These are phyloP conservation scores for Coleophora deauratella DNA, from an alignment of 2,888 invertebrate species.

Conservation along the genomic window DNA sequence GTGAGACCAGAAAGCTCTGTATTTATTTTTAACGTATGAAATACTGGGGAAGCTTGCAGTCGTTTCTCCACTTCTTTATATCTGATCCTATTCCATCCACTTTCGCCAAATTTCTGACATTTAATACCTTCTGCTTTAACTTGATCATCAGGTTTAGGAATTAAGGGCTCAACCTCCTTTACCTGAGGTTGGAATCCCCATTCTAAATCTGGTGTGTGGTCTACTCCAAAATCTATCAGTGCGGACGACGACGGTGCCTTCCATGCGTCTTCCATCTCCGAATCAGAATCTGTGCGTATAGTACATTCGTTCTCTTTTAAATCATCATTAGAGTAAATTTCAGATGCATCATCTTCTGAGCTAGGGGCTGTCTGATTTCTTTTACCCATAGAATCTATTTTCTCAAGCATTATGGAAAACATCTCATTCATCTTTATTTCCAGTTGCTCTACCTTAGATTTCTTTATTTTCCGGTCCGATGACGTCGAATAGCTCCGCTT, in stretches of 20 bases:
- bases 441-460: neutral
- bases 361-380: no score
- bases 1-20: neutral
- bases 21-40: neutral
- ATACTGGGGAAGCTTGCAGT: conserved; percentile 9
- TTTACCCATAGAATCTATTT: no score
- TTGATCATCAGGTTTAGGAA: neutral
- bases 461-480: neutral
- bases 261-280: neutral
- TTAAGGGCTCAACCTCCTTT: conserved; percentile 1
- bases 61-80: conserved; percentile 12
- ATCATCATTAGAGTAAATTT: no score
- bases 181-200: neutral
- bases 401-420: neutral
- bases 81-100: conserved; percentile 8
- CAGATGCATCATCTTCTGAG: no score
- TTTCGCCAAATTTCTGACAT: conserved; percentile 8
- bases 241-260: neutral
- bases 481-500: neutral
- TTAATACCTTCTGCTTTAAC: conserved; percentile 6
- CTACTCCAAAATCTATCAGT: neutral
- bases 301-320: no score
- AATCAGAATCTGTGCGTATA: no score
- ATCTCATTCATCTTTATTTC: neutral
- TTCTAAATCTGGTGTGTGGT: neutral